Evolutionary conservation across 2,113 vertebrate genomes (phyloP).

Genomic region (Sakesphorus luctuosus): DNA sequence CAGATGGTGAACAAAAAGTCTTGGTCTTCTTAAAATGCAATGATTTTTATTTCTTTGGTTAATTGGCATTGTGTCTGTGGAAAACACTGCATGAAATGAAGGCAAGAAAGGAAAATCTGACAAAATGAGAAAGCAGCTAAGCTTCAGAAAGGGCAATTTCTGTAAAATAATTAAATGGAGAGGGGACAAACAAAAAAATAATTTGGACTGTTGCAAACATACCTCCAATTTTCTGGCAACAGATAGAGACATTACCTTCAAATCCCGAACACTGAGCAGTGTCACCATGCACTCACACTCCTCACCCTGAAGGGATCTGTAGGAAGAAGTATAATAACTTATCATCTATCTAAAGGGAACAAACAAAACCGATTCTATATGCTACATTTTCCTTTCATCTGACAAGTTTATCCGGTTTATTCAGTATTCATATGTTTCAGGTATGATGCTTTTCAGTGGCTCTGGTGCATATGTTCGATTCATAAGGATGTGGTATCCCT

Average conservation of each 20-base stretch:
- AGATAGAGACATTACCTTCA: not conserved
- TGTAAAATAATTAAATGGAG: not conserved
- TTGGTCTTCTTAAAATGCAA: not conserved
- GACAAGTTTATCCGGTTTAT: not conserved
- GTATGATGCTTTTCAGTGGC: not conserved
- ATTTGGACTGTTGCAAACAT: not conserved
- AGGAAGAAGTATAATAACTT: not conserved
- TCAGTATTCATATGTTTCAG: not conserved
- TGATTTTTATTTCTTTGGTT: not conserved
- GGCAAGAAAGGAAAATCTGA: not conserved
- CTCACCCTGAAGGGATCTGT: not conserved
- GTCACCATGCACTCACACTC: not conserved
- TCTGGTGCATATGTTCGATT: not conserved
- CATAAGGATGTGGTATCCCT: accelerated
- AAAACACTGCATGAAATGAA: not conserved
- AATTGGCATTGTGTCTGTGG: not conserved
- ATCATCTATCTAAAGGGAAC: not conserved
- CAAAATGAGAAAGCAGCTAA: not conserved
- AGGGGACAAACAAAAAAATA: not conserved
- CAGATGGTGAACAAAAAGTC: not conserved
- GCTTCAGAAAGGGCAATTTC: not conserved
- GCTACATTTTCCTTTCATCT: not conserved
- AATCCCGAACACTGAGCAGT: not conserved
- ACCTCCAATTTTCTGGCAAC: not conserved
- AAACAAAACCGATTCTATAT: not conserved